Percentiles rank a stretch among this genome's conserved stretches.
Conservation (phyloP, 2,113 vertebrate genomes). For the Cynoglossus semilaevis region DNA sequence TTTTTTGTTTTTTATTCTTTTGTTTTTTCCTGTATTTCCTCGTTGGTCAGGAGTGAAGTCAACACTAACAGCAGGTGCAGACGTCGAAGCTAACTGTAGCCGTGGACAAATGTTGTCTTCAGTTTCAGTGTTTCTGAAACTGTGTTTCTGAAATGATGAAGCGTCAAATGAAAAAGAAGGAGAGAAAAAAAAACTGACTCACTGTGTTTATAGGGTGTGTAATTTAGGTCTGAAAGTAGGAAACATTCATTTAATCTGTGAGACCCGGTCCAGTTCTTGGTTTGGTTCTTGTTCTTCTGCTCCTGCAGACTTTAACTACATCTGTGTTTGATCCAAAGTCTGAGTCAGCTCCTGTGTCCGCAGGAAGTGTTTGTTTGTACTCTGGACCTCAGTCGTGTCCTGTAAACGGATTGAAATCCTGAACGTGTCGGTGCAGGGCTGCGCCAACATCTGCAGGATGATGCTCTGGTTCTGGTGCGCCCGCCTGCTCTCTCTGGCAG, state of each 20-base stretch:
- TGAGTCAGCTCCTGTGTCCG: conserved; percentile 24
- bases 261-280: conserved; percentile 25
- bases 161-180: too few relatives aligned
- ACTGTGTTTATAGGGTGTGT: too few relatives aligned
- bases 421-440: too few relatives aligned
- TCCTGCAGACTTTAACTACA: conserved; percentile 25
- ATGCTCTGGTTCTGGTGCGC: conserved; percentile 24
- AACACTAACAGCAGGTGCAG: conserved; percentile 16
- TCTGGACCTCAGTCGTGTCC: conserved; percentile 8
- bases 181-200: too few relatives aligned
- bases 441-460: too few relatives aligned
- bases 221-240: too few relatives aligned
- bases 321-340: conserved; percentile 21
- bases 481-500: conserved; percentile 39
- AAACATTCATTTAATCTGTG: conserved; percentile 21
- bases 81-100: neutral
- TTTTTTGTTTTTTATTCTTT: neutral
- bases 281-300: conserved; percentile 16
- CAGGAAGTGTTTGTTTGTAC: conserved; percentile 60
- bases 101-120: neutral
- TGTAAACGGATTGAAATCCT: too few relatives aligned
- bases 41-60: too few relatives aligned
- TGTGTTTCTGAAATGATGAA: too few relatives aligned
- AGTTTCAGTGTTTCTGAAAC: too few relatives aligned
- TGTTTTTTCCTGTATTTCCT: too few relatives aligned